phyloP scores from a whole-genome alignment of 2,797 vertebrate species.

The Dipus sagitta region DNA sequence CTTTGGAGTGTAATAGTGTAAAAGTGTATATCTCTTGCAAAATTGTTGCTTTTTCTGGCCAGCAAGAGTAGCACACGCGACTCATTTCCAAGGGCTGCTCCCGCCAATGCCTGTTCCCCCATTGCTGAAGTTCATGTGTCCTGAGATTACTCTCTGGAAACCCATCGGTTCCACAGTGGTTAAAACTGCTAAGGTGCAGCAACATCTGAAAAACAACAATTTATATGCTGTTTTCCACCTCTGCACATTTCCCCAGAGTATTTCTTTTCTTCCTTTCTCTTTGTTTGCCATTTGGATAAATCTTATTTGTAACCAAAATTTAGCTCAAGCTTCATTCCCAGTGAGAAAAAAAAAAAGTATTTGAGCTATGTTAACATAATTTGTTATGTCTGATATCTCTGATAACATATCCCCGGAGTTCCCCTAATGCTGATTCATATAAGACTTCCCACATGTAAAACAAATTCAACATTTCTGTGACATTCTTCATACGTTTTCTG shows the following conservation, averaged over 20 bases:
- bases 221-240: background rate
- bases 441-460: background rate
- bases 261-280: background rate
- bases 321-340: background rate
- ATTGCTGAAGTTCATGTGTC: constrained; percentile 4
- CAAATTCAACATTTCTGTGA: background rate
- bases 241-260: background rate
- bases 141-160: background rate
- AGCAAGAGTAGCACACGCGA: constrained; percentile 22
- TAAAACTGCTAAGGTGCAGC: constrained; percentile 26
- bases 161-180: background rate
- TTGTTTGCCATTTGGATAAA: background rate
- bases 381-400: background rate
- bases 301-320: constrained; percentile 11
- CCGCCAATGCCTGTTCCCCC: background rate
- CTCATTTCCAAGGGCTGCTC: background rate
- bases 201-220: constrained; percentile 12
- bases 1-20: background rate
- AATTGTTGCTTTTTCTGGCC: constrained; percentile 23
- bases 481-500: too few species aligned
- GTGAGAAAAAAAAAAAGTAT: background rate
- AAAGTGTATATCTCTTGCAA: background rate
- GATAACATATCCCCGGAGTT: background rate
- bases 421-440: background rate
- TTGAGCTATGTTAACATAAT: background rate